Conservation (phyloP, 2,797 vertebrate species). For the Helicolenus hilgendorfi region DNA sequence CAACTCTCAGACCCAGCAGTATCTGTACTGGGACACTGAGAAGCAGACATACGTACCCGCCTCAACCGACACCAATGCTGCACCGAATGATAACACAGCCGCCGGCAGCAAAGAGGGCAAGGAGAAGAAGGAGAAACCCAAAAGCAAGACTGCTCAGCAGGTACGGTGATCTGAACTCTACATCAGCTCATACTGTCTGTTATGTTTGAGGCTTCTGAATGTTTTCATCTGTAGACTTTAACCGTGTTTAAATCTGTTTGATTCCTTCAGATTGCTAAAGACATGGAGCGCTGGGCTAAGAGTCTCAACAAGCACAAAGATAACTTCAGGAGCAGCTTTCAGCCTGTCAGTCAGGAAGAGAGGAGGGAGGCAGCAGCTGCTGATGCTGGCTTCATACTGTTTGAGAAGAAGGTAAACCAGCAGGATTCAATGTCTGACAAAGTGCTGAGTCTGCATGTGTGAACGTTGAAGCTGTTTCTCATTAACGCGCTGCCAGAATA, state of each 20-base stretch:
- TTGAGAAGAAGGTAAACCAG: constrained; percentile 96
- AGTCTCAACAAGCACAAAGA: constrained; percentile 99
- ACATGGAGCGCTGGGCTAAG: constrained; percentile 99
- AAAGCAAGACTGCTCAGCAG: constrained; percentile 99
- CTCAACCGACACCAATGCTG: constrained; percentile 70
- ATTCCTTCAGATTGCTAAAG: constrained; percentile 95
- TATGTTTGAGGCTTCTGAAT: neutral
- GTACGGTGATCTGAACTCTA: constrained; percentile 69
- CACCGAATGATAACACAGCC: constrained; percentile 70
- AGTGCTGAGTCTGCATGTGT: neutral
- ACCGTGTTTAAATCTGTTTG: neutral
- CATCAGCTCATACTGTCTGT: neutral
- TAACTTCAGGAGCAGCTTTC: constrained; percentile 97
- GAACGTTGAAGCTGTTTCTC: neutral
- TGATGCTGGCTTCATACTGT: constrained; percentile 96
- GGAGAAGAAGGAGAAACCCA: constrained; percentile 98
- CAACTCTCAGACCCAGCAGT: constrained; percentile 98
- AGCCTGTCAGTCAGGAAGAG: constrained; percentile 96
- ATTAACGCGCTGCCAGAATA: too few species aligned
- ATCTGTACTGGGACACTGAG: constrained; percentile 98
- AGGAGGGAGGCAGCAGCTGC: constrained; percentile 96
- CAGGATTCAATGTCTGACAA: neutral
- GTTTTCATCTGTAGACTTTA: neutral
- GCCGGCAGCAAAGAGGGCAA: constrained; percentile 92
- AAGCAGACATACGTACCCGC: constrained; percentile 96